These are phyloP conservation scores for Austrolebias charrua DNA, from an alignment of 2,797 vertebrate species.

Conservation along the genomic window DNA sequence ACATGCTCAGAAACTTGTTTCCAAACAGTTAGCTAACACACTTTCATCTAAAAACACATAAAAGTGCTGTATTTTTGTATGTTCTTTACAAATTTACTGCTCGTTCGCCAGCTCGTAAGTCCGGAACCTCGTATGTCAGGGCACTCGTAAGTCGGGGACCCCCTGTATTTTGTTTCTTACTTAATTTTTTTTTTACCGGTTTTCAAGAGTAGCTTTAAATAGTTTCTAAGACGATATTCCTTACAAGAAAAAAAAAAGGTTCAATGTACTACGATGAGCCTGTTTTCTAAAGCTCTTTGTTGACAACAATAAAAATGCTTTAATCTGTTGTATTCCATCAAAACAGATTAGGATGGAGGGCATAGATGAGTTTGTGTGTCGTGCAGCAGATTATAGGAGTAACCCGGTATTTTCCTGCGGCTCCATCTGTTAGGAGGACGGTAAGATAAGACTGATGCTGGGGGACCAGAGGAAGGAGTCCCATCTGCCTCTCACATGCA, in stretches of 20 bases:
- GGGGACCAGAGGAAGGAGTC: slow-evolving; percentile 43
- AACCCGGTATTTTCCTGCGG: slow-evolving; percentile 64
- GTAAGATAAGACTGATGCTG: slow-evolving; percentile 28
- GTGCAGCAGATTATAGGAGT: slow-evolving; percentile 71
- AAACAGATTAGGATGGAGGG: slow-evolving; percentile 46
- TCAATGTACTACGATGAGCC: slow-evolving; percentile 5
- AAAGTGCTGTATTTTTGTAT: no score
- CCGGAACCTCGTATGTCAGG: no score
- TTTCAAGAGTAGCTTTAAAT: no score
- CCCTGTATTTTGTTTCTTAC: no score
- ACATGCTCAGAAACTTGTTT: no score
- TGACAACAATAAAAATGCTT: slow-evolving; percentile 5
- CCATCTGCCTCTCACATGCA: slow-evolving; percentile 67
- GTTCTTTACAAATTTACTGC: no score
- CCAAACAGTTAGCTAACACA: no score
- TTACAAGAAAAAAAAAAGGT: not conserved
- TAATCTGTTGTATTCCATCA: slow-evolving; percentile 46
- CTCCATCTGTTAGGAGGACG: slow-evolving; percentile 72
- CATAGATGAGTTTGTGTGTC: slow-evolving; percentile 42
- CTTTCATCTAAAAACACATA: no score
- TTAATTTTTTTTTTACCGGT: no score
- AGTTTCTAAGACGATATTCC: no score
- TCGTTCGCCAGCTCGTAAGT: no score
- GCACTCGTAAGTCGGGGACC: no score
- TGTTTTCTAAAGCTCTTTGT: slow-evolving; percentile 32